phyloP scores from a whole-genome alignment of 2,888 invertebrate species.

The Lithophane semibrunnea region DNA sequence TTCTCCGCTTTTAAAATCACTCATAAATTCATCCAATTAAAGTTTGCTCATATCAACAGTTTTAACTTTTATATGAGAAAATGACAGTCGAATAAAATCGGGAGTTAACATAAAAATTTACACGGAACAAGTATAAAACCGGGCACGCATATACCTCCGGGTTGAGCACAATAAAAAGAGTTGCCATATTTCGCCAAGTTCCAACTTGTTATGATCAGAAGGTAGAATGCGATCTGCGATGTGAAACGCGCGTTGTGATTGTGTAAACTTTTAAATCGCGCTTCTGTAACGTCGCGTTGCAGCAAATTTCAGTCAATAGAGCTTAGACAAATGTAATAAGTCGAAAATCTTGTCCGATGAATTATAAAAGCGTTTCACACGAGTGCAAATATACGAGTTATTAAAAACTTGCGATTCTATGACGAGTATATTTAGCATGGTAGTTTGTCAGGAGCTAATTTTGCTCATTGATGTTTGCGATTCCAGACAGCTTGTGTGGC shows the following conservation, averaged over 20 bases:
- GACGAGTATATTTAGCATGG: slow-evolving; percentile 19
- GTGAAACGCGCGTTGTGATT: slow-evolving; percentile 74
- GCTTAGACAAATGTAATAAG: slow-evolving; percentile 71
- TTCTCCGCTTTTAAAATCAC: slow-evolving; percentile 65
- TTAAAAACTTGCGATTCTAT: slow-evolving; percentile 16
- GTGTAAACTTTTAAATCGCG: slow-evolving; percentile 79
- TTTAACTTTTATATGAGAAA: slow-evolving; percentile 76
- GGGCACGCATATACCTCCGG: slow-evolving; percentile 69
- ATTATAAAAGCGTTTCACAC: slow-evolving; percentile 49
- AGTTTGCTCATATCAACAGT: slow-evolving; percentile 73
- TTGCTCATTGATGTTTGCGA: slow-evolving; percentile 41
- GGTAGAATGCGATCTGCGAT: slow-evolving; percentile 72
- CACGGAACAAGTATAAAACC: slow-evolving; percentile 78
- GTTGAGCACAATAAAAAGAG: slow-evolving; percentile 80
- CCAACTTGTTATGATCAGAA: slow-evolving; percentile 83
- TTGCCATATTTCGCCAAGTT: slow-evolving; percentile 82
- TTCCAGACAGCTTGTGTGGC: slow-evolving; percentile 59
- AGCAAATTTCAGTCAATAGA: slow-evolving; percentile 68
- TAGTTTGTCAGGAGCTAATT: slow-evolving; percentile 24
- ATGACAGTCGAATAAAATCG: slow-evolving; percentile 76
- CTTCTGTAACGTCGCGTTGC: slow-evolving; percentile 65
- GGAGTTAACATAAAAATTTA: slow-evolving; percentile 79
- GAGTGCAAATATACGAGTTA: slow-evolving; percentile 18
- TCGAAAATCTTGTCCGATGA: slow-evolving; percentile 39
- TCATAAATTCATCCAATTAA: slow-evolving; percentile 74